Evolutionary conservation across 2,888 invertebrate genomes (phyloP), one percentile per base, ranked within the genome.

Genomic region (Apantesis nais): DNA sequence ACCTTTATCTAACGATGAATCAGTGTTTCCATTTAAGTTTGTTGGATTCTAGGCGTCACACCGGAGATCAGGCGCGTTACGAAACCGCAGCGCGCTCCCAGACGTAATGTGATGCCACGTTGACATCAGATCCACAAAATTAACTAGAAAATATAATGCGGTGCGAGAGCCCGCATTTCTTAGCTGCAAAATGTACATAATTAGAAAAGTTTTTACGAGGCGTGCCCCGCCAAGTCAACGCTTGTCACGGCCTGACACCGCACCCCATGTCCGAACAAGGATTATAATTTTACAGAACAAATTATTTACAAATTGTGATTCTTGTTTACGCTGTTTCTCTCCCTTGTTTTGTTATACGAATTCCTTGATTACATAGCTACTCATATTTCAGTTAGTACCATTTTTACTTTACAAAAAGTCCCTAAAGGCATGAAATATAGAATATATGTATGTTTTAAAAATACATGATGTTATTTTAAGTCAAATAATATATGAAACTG

Each of bases 181-280:
- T 93, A 89, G 90, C 92, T 90, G 90, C 93, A 91, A 93, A 95
- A 93, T 93, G 91, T 92, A 92, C 91, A 93, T 94, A 94, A 94
- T 94, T 94, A 95, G 92, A 91, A 94, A 94, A 94, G 94, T 94
- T 95, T 95, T 94, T 94, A 94, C 89, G 93, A 93, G 91, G 89
- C 83, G 80, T 85, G 86, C 87, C 86, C 81, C 89, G 88, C 84
- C 88, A 90, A 92, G 90, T 90, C 90, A 90, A 84, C 89, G 92
- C 88, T 87, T 93, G 93, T 92, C 94, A 91, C 90, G 79, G 86
- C 83, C 85, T 87, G 86, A 85, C 87, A 88, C 91, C 85, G 86
- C 90, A 77, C 87, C 90, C 89, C 89, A 90, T 92, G 92, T 91
- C 90, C 90, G 89, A 89, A 85, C 84, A 85, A 83, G 88, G 89